Evolutionary conservation across 1,140 invertebrate species (phyloP), one percentile per base, ranked within the genome.

Genomic region (Aethina tumida): DNA sequence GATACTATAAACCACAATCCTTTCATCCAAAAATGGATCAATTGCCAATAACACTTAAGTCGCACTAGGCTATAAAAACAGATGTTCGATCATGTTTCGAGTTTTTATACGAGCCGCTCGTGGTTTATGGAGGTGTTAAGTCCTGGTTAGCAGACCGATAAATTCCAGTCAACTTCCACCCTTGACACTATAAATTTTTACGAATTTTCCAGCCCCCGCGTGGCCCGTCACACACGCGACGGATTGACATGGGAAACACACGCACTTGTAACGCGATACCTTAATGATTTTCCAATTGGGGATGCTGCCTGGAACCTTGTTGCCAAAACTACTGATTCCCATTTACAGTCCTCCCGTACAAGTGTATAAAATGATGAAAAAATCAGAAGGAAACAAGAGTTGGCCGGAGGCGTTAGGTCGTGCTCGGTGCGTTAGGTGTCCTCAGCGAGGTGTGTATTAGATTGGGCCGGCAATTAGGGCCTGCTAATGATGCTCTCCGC

Each of bases 121-220:
- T 10, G 36, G 40, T 42, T 42, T 42, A 42, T 42, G 26, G 26
- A 43, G 36, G 41, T 43, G 41, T 43, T 43, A 43, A 43, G 35
- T 38, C 36, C 20, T 28, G 30, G n/a, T 26, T 36, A 28, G 17
- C 24, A 7, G 5, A 36, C 13, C 41, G 35, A 43, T 43, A 43
- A 43, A 43, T 43, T 29, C 34, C 25, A 39, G 20, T 43, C 41
- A 16, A 34, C 10, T 19, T 27, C 26, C 5, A 28, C 24, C 35
- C 35, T 19, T 16, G 12, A 29, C 13, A 15, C n/a, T 16, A 25
- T 37, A 37, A 37, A 37, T 37, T 37, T 37, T 17, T 4, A 29
- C n/a, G n/a, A n/a, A n/a, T n/a, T n/a, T n/a, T n/a, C n/a, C n/a
- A n/a, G n/a, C n/a, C n/a, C n/a, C n/a, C n/a, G n/a, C n/a, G n/a